Conservation (phyloP, 2,113 vertebrate species). For the Lampris incognitus region DNA sequence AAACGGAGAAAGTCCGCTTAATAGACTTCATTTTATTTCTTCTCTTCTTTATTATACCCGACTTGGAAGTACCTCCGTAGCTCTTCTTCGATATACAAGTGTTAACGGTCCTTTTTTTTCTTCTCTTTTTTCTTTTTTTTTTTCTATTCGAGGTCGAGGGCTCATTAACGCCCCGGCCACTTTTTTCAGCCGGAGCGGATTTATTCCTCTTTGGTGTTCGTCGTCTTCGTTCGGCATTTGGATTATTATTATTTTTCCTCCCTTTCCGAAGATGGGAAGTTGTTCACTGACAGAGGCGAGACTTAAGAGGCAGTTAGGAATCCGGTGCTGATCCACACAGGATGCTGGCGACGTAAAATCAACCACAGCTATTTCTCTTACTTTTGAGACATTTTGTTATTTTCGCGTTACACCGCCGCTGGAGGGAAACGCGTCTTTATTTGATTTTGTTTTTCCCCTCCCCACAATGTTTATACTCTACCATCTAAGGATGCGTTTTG, state of each 20-base stretch:
- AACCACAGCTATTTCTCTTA: slow-evolving; percentile 55
- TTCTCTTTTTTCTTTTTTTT: neutral
- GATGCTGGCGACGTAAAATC: slow-evolving; percentile 85
- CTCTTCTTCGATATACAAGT: neutral
- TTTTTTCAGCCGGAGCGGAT: slow-evolving; percentile 30
- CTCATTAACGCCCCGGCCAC: slow-evolving; percentile 18
- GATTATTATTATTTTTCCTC: slow-evolving; percentile 67
- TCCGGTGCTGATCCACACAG: slow-evolving; percentile 84
- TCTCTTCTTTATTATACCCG: neutral
- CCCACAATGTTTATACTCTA: slow-evolving; percentile 25
- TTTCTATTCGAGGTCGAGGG: neutral
- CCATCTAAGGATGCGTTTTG: slow-evolving; percentile 68
- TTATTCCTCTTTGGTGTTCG: slow-evolving; percentile 23
- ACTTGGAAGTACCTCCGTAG: slow-evolving; percentile 40
- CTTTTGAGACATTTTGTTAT: slow-evolving; percentile 56
- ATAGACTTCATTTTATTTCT: neutral
- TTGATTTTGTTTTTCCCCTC: neutral
- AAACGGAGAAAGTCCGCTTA: too few relatives aligned
- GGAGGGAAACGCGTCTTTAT: neutral
- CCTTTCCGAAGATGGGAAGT: slow-evolving; percentile 80
- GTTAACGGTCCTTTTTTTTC: too few relatives aligned
- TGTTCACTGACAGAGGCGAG: slow-evolving; percentile 78
- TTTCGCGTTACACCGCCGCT: neutral
- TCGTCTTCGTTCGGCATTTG: slow-evolving; percentile 55
- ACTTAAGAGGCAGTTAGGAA: slow-evolving; percentile 55